Evolutionary conservation across 64 coral and sea anemone species (phyloP).

Genomic region (Platygyra sinensis): DNA sequence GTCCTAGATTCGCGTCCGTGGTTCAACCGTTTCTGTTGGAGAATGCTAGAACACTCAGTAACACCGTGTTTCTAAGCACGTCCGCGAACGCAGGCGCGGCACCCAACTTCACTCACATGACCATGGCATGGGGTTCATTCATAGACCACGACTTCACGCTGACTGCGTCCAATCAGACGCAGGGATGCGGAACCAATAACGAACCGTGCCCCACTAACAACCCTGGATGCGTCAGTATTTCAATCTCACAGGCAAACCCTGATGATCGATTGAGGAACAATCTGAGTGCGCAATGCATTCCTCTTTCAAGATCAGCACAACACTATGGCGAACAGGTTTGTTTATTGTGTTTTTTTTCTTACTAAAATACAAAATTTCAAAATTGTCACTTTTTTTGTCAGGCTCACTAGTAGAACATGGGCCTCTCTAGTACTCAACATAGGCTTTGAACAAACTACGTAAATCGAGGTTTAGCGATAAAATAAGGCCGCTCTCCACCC

Average conservation of each 20-base stretch:
- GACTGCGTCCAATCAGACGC: not conserved
- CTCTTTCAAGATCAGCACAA: not conserved
- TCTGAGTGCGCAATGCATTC: not conserved
- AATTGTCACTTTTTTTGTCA: no score
- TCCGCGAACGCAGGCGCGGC: not conserved
- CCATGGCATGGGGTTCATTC: slow-evolving; percentile 62
- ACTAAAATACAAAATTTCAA: no score
- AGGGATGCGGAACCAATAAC: not conserved
- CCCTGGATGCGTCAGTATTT: not conserved
- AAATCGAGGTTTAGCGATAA: no score
- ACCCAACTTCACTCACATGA: slow-evolving; percentile 34
- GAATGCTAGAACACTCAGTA: not conserved
- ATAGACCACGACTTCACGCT: slow-evolving; percentile 53
- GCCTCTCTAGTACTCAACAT: no score
- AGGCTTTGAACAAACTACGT: no score
- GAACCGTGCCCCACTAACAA: not conserved
- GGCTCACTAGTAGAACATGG: no score
- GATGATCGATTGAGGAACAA: not conserved
- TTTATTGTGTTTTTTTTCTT: not conserved
- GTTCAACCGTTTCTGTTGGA: not conserved
- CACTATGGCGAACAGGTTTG: not conserved
- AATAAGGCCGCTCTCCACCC: no score
- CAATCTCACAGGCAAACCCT: slow-evolving; percentile 7
- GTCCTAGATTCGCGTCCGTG: not conserved
- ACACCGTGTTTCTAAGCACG: not conserved